Evolutionary conservation across 2,888 invertebrate genomes (phyloP).

Genomic region (Drosophila buzzatii): DNA sequence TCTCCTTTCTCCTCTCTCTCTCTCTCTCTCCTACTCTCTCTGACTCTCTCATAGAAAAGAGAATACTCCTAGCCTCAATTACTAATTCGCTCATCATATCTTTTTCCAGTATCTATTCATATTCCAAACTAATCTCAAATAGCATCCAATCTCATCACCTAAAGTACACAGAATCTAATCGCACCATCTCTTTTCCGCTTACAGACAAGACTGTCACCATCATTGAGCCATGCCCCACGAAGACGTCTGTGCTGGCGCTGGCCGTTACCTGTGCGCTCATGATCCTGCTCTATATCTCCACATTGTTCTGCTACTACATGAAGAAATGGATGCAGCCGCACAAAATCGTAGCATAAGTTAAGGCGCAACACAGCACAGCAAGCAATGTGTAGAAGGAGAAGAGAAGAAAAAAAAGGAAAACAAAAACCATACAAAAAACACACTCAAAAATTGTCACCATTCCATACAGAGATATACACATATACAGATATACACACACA

Average conservation of each 20-base stretch:
- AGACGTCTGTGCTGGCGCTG: slow-evolving; percentile 94
- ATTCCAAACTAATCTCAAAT: not conserved
- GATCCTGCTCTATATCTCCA: slow-evolving; percentile 95
- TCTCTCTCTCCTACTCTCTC: no score
- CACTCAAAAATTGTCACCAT: slow-evolving; percentile 68
- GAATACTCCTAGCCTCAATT: not conserved
- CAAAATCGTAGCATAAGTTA: slow-evolving; percentile 90
- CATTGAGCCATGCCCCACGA: slow-evolving; percentile 95
- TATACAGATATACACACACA: slow-evolving; percentile 17
- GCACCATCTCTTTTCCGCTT: slow-evolving; percentile 47
- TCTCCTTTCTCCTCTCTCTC: no score
- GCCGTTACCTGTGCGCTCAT: slow-evolving; percentile 96
- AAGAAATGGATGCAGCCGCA: slow-evolving; percentile 95
- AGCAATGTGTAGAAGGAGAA: slow-evolving; percentile 24
- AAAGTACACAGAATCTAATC: not conserved
- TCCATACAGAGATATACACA: slow-evolving; percentile 22
- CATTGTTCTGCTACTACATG: slow-evolving; percentile 96
- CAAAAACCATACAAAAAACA: slow-evolving; percentile 63
- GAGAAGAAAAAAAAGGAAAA: slow-evolving; percentile 48
- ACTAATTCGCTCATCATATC: not conserved
- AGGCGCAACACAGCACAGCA: slow-evolving; percentile 33
- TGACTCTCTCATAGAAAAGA: not conserved
- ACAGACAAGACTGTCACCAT: slow-evolving; percentile 95
- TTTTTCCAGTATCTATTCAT: not conserved
- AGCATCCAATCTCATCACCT: not conserved